Evolutionary conservation across 2,113 vertebrate species (phyloP).

Genomic region (Spilogale gracilis): DNA sequence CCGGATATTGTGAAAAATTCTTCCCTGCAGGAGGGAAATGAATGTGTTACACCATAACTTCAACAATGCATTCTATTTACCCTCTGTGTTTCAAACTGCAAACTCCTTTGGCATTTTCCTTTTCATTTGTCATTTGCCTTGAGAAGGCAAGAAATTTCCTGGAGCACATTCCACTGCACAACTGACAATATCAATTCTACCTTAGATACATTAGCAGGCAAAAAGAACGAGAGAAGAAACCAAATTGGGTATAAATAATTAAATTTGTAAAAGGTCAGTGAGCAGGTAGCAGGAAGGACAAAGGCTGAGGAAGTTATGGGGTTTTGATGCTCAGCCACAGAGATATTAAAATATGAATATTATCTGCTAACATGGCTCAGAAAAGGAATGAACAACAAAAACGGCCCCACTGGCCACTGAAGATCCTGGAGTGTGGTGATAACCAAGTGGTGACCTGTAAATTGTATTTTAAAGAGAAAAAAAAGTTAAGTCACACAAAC

Average conservation of each 20-base stretch:
- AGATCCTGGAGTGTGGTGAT: not conserved
- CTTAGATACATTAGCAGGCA: slow-evolving; percentile 79
- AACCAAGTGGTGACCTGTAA: not conserved
- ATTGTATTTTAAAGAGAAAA: not conserved
- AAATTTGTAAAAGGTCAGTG: slow-evolving; percentile 87
- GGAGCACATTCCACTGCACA: slow-evolving; percentile 72
- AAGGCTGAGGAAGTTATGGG: slow-evolving; percentile 73
- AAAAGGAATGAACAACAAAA: slow-evolving; percentile 59
- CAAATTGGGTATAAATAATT: slow-evolving; percentile 88
- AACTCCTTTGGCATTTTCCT: slow-evolving; percentile 85
- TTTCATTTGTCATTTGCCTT: slow-evolving; percentile 84
- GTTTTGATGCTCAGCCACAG: slow-evolving; percentile 58
- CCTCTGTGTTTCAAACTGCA: slow-evolving; percentile 80
- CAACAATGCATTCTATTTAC: slow-evolving; percentile 67
- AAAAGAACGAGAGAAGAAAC: slow-evolving; percentile 64
- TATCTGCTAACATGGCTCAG: slow-evolving; percentile 52
- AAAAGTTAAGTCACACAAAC: not conserved
- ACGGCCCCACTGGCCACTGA: not conserved
- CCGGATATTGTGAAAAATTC: slow-evolving; percentile 61
- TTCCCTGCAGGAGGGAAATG: slow-evolving; percentile 55
- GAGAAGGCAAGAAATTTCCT: slow-evolving; percentile 82
- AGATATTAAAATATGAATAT: slow-evolving; percentile 70
- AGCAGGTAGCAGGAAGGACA: slow-evolving; percentile 75
- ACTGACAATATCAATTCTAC: slow-evolving; percentile 81
- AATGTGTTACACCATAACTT: slow-evolving; percentile 73